Conservation (phyloP, 2,797 vertebrate species). For the Lacerta viridis region DNA sequence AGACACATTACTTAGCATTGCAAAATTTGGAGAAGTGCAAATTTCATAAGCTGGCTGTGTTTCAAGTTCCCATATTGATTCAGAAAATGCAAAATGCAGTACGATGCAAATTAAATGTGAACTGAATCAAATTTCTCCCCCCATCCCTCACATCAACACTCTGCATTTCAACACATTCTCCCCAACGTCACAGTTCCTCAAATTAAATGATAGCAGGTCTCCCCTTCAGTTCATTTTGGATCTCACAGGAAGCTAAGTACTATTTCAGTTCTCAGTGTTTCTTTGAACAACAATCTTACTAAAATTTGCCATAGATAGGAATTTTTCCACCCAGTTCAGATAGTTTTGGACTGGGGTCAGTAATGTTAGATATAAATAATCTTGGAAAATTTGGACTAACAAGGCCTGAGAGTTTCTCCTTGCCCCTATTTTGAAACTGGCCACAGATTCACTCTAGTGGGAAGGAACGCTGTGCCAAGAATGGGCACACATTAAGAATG, state of each 20-base stretch:
- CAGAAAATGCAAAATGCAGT: no score
- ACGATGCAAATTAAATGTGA: no score
- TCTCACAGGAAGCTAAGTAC: background rate
- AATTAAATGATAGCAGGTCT: conserved; percentile 15
- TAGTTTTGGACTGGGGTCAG: conserved; percentile 62
- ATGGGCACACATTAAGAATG: background rate
- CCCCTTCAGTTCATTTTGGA: conserved; percentile 23
- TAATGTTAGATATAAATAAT: conserved; percentile 44
- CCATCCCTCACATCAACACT: no score
- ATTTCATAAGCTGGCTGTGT: no score
- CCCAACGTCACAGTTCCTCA: background rate
- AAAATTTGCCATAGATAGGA: conserved; percentile 57
- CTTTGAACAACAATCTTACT: conserved; percentile 31
- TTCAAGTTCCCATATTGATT: no score
- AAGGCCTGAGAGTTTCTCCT: background rate
- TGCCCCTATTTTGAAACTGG: background rate
- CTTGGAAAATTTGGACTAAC: conserved; percentile 26
- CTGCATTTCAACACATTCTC: background rate
- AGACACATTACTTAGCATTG: no score
- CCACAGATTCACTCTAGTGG: background rate
- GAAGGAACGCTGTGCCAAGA: background rate
- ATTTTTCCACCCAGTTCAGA: background rate
- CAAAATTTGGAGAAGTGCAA: no score
- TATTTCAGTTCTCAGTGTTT: conserved; percentile 46
- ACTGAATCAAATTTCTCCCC: no score